Evolutionary conservation across 2,113 vertebrate genomes (phyloP), one percentile per base, ranked within the genome.

Genomic region (Cinclus mexicanus): DNA sequence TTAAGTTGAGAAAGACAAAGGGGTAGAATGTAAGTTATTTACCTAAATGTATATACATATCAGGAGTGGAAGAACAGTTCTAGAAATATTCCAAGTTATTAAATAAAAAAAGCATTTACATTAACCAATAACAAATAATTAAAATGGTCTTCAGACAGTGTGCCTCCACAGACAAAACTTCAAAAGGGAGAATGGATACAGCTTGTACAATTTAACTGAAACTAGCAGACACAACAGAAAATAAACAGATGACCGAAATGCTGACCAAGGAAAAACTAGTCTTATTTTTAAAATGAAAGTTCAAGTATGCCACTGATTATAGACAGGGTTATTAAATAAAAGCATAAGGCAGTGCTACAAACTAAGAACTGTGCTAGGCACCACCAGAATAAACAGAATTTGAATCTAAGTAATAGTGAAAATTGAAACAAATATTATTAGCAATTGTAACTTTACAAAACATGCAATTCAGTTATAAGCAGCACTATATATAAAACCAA

Each of bases 191-290:
- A 75, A 87, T 14, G 28, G 60, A 81, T 49, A 49, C 56, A 95
- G 78, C 35, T 70, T 71, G 35, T 50, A 67, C 15, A 93, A 86
- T 26, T 71, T 57, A 67, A 65, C 52, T 52, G 14, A 87, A 87
- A 60, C 23, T 86, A 93, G 28, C 14, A 59, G 10, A 87, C 29
- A 64, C 6, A 88, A 93, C 23, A 52, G 49, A 85, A 77, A 91
- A 90, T 69, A 72, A 89, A 65, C 41, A 90, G 65, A 26, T 79
- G 35, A 96, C 87, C 94, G 78, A 97, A 96, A 79, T 91, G 91
- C 85, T 96, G 95, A 97, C 95, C 91, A 97, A 96, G 82, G 83
- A 87, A 79, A 96, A 93, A 61, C 67, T 89, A 95, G 85, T 26
- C 37, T 72, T 80, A 76, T 71, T 65, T 77, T 84, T 75, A 28